Evolutionary conservation across 1,140 invertebrate genomes (phyloP), one percentile per base, ranked within the genome.

Genomic region (Akabosia matsudoensis): DNA sequence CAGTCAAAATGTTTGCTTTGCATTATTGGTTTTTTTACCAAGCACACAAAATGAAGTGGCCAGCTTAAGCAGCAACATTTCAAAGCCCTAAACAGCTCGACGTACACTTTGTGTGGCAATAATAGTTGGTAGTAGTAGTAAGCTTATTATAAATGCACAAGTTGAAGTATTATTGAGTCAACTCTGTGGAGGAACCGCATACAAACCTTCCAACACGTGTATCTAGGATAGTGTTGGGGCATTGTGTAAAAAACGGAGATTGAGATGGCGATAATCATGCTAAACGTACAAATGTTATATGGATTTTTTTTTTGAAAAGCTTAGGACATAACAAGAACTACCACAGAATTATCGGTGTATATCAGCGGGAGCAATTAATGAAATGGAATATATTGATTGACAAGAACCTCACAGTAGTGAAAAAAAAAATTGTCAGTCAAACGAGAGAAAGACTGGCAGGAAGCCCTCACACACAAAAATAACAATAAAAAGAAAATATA

Each of bases 341-440:
- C 45, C 45, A 10, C 10, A n/a, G 10, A 67, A 67, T 67, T 22
- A 67, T 67, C 54, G n/a, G 7, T 22, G 37, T 56, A 31, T 67
- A 67, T 67, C 61, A 67, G 61, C 10, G 61, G 61, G 61, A 67
- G 61, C 61, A 67, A 67, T 67, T 67, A 67, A 67, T 67, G 61
- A 67, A 67, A 67, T 67, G 61, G 61, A 67, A 67, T 67, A 67
- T 67, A 67, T 67, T 67, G 61, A 67, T 67, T 67, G 61, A 67
- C 61, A 67, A 30, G 26, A 67, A 30, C 61, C 30, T 67, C 61
- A 31, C 26, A 31, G 61, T n/a, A 30, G 1, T 7, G 61, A 67
- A 67, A 67, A 67, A n/a, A n/a, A n/a, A n/a, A n/a, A 67, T 24
- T 67, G 61, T 67, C 61, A 67, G 61, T 67, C 31, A 67, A 45